Conservation (phyloP, 2,113 vertebrate species). For the Rhea americana region DNA sequence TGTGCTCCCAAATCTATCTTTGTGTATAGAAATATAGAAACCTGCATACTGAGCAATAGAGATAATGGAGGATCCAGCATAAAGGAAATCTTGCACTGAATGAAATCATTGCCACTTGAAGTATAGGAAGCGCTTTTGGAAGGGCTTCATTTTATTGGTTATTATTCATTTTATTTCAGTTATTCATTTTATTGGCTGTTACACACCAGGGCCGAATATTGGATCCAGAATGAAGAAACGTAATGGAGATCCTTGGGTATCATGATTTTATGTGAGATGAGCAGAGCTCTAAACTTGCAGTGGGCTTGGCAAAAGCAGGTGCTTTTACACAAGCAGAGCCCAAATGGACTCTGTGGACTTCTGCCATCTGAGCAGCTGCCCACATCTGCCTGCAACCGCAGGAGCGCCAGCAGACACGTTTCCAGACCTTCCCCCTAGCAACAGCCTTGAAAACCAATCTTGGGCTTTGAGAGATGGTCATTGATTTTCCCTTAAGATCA, state of each 20-base stretch:
- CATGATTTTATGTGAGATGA: constrained; percentile 10
- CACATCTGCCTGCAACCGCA: constrained; percentile 40
- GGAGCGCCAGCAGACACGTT: background rate
- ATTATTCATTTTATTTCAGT: constrained; percentile 32
- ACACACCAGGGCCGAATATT: background rate
- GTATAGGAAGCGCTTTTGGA: constrained; percentile 17
- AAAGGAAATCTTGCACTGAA: background rate
- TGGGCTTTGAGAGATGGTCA: constrained; percentile 3
- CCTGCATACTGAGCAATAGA: background rate
- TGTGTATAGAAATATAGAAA: background rate
- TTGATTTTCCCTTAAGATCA: constrained; percentile 60
- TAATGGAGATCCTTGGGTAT: background rate
- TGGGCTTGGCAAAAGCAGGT: constrained; percentile 18
- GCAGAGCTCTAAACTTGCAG: background rate
- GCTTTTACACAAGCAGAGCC: constrained; percentile 13
- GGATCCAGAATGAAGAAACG: background rate
- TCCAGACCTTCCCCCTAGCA: constrained; percentile 1
- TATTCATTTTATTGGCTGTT: constrained; percentile 14
- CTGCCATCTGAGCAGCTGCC: constrained; percentile 47
- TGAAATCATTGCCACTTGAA: constrained; percentile 14
- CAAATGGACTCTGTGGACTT: constrained; percentile 30
- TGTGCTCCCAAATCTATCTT: background rate
- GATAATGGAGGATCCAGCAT: constrained; percentile 1
- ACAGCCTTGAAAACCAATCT: constrained; percentile 5
- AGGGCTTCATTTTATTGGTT: constrained; percentile 24